Evolutionary conservation across 53 echinoderm and acorn worm species (phyloP).

Genomic region (Paracentrotus lividus): DNA sequence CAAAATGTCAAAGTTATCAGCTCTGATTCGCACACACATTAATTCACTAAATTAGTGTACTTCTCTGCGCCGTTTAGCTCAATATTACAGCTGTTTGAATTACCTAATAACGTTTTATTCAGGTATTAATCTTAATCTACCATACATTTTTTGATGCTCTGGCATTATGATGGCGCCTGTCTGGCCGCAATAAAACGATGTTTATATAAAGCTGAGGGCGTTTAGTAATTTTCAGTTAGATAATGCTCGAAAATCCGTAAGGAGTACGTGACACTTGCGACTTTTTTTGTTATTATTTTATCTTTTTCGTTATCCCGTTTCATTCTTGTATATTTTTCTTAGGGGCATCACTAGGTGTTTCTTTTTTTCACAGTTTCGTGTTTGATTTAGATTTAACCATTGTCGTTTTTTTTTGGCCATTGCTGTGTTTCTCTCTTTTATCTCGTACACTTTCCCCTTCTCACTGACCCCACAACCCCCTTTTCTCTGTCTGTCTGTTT

Average conservation of each 20-base stretch:
- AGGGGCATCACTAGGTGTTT: too few species aligned
- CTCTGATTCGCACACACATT: too few species aligned
- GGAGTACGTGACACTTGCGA: neutral
- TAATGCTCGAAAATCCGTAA: neutral
- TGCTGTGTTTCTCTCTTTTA: too few species aligned
- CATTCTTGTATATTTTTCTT: neutral
- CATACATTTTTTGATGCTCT: neutral
- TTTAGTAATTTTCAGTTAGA: neutral
- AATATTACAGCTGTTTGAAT: neutral
- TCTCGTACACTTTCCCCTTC: too few species aligned
- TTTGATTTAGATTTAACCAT: too few species aligned
- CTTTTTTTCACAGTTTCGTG: too few species aligned
- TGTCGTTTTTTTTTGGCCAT: too few species aligned
- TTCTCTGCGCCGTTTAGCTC: neutral
- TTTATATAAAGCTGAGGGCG: neutral
- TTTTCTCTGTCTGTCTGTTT: neutral
- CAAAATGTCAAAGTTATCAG: too few species aligned
- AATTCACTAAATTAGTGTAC: too few species aligned
- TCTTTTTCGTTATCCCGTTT: neutral
- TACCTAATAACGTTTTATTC: neutral
- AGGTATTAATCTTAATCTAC: constrained; percentile 20
- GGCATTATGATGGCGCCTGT: neutral
- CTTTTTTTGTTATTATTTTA: neutral
- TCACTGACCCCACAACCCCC: too few species aligned
- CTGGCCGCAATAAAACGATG: neutral